These are phyloP conservation scores for Dasyprocta punctata DNA, from an alignment of 2,113 vertebrate species.

Conservation along the genomic window DNA sequence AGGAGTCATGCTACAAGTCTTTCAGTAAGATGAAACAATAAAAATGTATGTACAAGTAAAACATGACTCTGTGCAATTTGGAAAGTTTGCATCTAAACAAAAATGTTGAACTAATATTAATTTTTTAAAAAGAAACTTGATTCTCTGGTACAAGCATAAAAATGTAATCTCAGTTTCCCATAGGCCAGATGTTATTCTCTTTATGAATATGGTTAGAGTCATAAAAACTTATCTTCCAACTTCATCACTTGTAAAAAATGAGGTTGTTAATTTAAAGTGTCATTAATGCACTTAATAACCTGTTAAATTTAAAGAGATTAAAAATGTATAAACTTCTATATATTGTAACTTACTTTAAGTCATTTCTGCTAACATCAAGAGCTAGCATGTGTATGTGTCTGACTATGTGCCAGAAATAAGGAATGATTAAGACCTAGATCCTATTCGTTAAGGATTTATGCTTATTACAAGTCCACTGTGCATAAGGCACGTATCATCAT, in stretches of 20 bases:
- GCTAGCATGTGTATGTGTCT: neutral
- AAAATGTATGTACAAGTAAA: neutral
- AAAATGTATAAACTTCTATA: constrained; percentile 36
- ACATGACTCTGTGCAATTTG: neutral
- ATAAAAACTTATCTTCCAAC: constrained; percentile 36
- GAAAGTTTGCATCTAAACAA: neutral
- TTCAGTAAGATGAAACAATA: neutral
- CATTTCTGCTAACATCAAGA: neutral
- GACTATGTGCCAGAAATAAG: neutral
- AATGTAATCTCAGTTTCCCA: neutral
- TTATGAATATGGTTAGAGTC: neutral
- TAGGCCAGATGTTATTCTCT: neutral
- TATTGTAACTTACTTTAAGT: constrained; percentile 50
- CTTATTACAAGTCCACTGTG: neutral
- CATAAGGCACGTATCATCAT: neutral
- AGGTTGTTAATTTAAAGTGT: constrained; percentile 25
- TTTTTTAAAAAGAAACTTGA: neutral
- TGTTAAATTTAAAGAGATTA: constrained; percentile 51
- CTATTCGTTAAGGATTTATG: neutral
- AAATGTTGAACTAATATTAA: neutral
- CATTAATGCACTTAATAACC: constrained; percentile 16
- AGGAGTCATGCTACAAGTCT: neutral
- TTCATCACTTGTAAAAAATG: constrained; percentile 35
- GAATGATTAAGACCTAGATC: neutral
- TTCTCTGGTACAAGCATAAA: neutral